Conservation (phyloP, 2,113 vertebrate species). For the Chlorodrepanis virens region DNA sequence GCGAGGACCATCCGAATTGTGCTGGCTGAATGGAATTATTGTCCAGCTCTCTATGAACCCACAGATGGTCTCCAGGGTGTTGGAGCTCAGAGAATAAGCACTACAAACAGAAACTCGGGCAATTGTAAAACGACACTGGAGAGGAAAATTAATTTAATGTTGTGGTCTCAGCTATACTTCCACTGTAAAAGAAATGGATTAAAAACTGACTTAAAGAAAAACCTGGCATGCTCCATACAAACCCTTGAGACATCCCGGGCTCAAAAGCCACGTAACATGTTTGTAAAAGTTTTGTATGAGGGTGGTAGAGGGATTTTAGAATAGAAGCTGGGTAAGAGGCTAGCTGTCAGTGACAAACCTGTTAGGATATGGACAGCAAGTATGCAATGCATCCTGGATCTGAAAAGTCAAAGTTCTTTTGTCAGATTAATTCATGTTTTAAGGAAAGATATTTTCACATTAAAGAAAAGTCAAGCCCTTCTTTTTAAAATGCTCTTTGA, state of each 20-base stretch:
- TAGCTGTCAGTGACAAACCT: background rate
- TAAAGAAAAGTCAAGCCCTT: background rate
- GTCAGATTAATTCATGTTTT: background rate
- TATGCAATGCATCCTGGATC: background rate
- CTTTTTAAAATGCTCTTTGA: background rate
- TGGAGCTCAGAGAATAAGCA: background rate
- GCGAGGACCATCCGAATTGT: background rate
- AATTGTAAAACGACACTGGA: background rate
- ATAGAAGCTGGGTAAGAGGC: background rate
- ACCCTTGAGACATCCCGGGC: background rate
- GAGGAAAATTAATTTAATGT: background rate
- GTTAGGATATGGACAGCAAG: background rate
- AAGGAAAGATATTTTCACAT: background rate
- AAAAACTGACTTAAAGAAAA: background rate
- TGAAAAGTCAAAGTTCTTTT: background rate
- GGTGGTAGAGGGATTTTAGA: background rate
- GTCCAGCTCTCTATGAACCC: background rate
- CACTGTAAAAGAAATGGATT: background rate
- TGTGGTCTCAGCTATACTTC: background rate
- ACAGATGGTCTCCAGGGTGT: background rate
- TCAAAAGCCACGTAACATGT: background rate
- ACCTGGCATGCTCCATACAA: background rate
- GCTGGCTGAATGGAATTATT: background rate
- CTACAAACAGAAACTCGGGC: background rate
- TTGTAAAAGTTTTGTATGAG: background rate